phyloP scores from a whole-genome alignment of 2,113 vertebrate species.

The Willisornis vidua region DNA sequence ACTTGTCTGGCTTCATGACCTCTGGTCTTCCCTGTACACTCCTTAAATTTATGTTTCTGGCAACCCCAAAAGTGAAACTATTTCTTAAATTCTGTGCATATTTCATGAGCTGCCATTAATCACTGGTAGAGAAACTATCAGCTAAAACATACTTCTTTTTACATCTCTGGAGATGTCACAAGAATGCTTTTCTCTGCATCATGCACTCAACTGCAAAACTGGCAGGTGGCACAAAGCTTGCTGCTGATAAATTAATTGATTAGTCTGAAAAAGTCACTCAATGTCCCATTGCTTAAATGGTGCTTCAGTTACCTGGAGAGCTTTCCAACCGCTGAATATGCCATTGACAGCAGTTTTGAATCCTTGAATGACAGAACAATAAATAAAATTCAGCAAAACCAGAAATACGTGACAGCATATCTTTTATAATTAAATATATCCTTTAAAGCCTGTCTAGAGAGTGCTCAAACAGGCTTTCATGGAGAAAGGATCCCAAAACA shows the following conservation, averaged over 20 bases:
- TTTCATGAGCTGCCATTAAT: background rate
- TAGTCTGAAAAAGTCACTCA: background rate
- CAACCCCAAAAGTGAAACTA: background rate
- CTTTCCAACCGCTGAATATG: slow-evolving; percentile 97
- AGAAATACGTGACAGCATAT: background rate
- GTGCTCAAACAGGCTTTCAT: background rate
- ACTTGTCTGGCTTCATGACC: background rate
- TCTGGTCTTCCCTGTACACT: background rate
- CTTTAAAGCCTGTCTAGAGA: background rate
- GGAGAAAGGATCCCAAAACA: background rate
- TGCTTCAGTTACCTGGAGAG: slow-evolving; percentile 87
- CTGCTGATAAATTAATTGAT: background rate
- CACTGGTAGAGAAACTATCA: background rate
- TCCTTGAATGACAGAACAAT: slow-evolving; percentile 81
- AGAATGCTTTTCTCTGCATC: background rate
- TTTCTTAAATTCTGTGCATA: background rate
- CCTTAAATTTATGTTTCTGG: background rate
- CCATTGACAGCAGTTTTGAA: slow-evolving; percentile 92
- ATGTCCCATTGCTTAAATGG: slow-evolving; percentile 3
- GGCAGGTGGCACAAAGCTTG: background rate
- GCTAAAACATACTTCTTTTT: background rate
- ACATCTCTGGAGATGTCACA: background rate
- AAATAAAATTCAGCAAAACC: slow-evolving; percentile 42
- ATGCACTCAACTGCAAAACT: background rate
- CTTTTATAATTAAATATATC: background rate